phyloP scores from a whole-genome alignment of 2,888 invertebrate species.

The Drosophila nigritarsus region DNA sequence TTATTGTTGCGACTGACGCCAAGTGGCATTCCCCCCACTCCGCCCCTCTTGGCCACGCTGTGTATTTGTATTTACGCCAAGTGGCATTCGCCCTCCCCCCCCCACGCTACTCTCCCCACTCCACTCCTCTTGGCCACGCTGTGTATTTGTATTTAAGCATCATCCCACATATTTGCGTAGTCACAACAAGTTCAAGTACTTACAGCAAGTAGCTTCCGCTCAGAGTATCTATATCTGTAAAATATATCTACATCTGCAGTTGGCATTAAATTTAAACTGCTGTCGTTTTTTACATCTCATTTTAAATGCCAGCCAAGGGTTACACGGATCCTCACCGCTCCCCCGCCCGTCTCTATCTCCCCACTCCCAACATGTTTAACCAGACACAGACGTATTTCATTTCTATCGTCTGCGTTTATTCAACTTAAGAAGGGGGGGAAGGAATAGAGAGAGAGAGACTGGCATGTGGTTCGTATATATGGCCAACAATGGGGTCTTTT shows the following conservation, averaged over 20 bases:
- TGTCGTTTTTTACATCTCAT: constrained; percentile 44
- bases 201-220: constrained; percentile 30
- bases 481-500: constrained; percentile 31
- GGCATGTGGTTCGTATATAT: constrained; percentile 24
- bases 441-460: constrained; percentile 9
- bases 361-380: constrained; percentile 9
- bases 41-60: neutral
- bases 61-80: constrained; percentile 48
- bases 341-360: neutral
- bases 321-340: neutral
- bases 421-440: constrained; percentile 8
- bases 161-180: constrained; percentile 49
- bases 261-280: constrained; percentile 64
- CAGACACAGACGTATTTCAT: constrained; percentile 29
- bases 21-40: constrained; percentile 32
- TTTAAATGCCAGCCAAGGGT: constrained; percentile 46
- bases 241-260: constrained; percentile 44
- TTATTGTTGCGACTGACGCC: constrained; percentile 63
- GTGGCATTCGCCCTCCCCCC: constrained; percentile 24
- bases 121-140: neutral
- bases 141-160: constrained; percentile 23
- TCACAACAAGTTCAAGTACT: constrained; percentile 50
- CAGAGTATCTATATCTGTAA: constrained; percentile 17
- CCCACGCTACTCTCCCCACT: neutral
- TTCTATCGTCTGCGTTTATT: constrained; percentile 36